phyloP scores from a whole-genome alignment of 2,113 vertebrate genomes.

The Cyphomyrus plagiostoma region DNA sequence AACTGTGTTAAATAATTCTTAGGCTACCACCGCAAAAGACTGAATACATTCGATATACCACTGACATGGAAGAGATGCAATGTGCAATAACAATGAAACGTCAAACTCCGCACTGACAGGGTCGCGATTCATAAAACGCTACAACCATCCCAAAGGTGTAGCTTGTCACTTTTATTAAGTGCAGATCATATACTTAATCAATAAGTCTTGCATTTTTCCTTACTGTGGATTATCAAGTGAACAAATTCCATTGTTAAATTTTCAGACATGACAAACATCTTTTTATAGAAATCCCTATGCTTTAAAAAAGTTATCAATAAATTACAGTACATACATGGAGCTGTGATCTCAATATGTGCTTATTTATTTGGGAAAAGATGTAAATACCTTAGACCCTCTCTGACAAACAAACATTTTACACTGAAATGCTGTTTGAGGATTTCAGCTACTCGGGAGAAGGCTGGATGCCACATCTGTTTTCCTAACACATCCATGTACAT shows the following conservation, averaged over 20 bases:
- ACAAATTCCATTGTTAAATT: not conserved
- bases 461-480: constrained; percentile 27
- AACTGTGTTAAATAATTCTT: not conserved
- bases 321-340: not conserved
- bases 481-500: constrained; percentile 21
- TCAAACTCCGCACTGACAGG: not conserved
- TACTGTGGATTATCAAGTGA: not conserved
- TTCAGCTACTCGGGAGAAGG: constrained; percentile 32
- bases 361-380: not conserved
- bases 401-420: constrained; percentile 36
- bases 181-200: not conserved
- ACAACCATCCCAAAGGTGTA: not conserved
- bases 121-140: not conserved
- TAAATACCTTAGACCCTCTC: constrained; percentile 38
- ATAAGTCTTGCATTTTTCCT: not conserved
- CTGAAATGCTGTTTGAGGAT: constrained; percentile 43
- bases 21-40: not conserved
- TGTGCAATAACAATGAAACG: not conserved
- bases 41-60: not conserved
- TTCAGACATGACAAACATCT: not conserved
- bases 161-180: not conserved
- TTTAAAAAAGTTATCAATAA: not conserved
- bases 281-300: not conserved
- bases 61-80: not conserved
- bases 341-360: not conserved